These are phyloP conservation scores for Erpobdella octoculata DNA, from an alignment of 2,888 invertebrate species.

Conservation along the genomic window DNA sequence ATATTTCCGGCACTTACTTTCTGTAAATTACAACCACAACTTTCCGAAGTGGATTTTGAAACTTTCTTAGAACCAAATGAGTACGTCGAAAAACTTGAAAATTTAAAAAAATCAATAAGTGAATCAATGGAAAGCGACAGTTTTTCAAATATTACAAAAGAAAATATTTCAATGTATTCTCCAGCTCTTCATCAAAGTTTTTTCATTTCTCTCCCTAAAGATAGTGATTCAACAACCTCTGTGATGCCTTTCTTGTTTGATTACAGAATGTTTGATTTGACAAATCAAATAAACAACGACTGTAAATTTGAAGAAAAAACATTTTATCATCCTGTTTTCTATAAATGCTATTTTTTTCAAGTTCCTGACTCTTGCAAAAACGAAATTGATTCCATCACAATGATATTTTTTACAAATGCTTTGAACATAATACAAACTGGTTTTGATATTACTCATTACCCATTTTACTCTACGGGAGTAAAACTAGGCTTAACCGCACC, in stretches of 20 bases:
- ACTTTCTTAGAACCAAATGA: background rate
- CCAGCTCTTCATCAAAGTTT: no score
- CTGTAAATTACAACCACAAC: slow-evolving; percentile 16
- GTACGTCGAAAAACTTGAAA: no score
- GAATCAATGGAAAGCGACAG: no score
- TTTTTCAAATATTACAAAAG: no score
- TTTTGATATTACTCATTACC: background rate
- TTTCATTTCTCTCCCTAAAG: slow-evolving; percentile 3
- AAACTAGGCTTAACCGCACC: slow-evolving; percentile 3
- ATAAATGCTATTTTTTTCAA: slow-evolving; percentile 4
- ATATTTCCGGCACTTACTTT: slow-evolving; percentile 12
- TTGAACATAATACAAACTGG: background rate
- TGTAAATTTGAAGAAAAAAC: background rate
- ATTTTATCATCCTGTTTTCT: background rate
- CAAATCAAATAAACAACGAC: background rate
- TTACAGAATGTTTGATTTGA: background rate
- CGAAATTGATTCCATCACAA: background rate
- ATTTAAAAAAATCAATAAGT: no score
- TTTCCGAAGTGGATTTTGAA: background rate
- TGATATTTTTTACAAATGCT: slow-evolving; percentile 14
- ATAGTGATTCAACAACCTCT: background rate
- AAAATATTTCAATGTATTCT: background rate
- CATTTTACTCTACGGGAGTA: slow-evolving; percentile 4
- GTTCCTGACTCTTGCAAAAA: background rate
- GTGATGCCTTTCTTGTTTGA: background rate